These are phyloP conservation scores for Atopsyche davidsoni DNA, from an alignment of 1,140 invertebrate species.

Conservation along the genomic window DNA sequence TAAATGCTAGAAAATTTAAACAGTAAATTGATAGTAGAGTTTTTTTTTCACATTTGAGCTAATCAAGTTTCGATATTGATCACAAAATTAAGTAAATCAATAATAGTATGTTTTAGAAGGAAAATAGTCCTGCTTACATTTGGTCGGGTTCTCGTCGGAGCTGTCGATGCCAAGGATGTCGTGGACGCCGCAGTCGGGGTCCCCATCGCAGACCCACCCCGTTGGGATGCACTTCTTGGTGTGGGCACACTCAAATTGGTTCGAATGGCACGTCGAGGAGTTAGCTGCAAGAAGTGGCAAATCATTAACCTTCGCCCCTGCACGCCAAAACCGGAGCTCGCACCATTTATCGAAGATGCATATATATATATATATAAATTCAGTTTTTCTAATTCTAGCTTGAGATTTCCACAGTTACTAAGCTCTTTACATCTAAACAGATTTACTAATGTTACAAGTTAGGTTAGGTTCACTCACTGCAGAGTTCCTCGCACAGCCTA, in stretches of 20 bases:
- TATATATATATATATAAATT: no score
- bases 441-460: background rate
- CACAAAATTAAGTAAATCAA: background rate
- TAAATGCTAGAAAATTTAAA: conserved; percentile 10
- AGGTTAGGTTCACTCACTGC: conserved; percentile 18
- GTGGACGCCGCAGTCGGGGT: conserved; percentile 65
- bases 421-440: no score
- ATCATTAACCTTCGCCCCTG: no score
- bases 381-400: no score
- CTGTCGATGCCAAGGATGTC: conserved; percentile 50
- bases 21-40: no score
- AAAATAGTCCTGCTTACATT: conserved; percentile 37
- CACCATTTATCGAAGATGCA: no score
- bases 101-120: conserved; percentile 4
- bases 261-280: conserved; percentile 48
- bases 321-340: no score
- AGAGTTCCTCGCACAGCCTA: conserved; percentile 15
- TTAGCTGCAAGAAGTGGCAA: conserved; percentile 33
- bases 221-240: conserved; percentile 66
- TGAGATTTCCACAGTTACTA: no score
- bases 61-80: no score
- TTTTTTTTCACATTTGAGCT: no score
- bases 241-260: conserved; percentile 58
- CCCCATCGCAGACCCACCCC: conserved; percentile 74
- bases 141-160: conserved; percentile 52